Conservation (phyloP, 1,140 invertebrate species). For the Ruditapes philippinarum region DNA sequence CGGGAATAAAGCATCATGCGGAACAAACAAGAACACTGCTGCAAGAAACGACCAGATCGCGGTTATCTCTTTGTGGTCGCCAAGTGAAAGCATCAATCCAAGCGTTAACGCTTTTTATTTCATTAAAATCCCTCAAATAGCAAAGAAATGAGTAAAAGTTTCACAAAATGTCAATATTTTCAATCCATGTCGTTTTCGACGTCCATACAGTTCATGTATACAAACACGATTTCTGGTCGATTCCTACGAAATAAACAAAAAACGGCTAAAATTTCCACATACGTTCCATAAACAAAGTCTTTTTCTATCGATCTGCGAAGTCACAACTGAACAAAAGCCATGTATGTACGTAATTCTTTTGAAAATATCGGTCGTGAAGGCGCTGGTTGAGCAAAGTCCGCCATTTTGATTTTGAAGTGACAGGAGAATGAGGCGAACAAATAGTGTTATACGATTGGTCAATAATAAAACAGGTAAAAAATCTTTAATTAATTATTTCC, state of each 20-base stretch:
- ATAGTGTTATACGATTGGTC: conserved; percentile 29
- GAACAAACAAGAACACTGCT: background rate
- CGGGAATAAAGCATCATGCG: background rate
- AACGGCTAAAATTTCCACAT: background rate
- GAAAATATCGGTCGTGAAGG: conserved; percentile 8
- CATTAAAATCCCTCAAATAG: background rate
- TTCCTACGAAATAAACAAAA: background rate
- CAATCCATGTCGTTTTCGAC: conserved; percentile 24
- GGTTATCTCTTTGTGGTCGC: conserved; percentile 19
- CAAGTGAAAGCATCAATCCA: conserved; percentile 15
- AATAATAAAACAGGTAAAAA: conserved; percentile 15
- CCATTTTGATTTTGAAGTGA: conserved; percentile 41
- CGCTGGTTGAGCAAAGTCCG: conserved; percentile 19
- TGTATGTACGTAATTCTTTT: background rate
- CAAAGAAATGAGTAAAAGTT: background rate
- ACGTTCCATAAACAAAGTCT: background rate
- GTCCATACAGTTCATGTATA: background rate
- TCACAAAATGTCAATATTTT: background rate
- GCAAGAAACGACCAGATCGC: background rate
- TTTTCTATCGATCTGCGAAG: background rate
- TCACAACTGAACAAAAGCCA: background rate
- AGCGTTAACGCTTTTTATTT: conserved; percentile 30
- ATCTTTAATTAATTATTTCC: too few relatives aligned
- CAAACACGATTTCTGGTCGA: background rate
- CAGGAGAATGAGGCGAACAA: background rate